Percentiles rank a stretch among this genome's conserved stretches.
Conservation (phyloP, 1,140 invertebrate genomes). For the Caenorhabditis brenneri region DNA sequence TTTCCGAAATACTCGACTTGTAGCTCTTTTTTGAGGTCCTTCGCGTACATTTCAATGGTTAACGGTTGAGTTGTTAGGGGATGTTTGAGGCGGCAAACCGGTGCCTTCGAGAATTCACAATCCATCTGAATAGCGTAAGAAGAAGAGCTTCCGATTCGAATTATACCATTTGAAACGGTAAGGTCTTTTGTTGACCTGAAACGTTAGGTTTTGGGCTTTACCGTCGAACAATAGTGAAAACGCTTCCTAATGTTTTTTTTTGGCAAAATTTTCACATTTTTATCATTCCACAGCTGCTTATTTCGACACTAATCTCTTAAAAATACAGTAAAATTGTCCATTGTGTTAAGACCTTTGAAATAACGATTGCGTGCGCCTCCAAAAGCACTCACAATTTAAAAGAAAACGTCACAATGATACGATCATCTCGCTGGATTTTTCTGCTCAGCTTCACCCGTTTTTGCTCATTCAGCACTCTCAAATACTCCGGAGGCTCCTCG, state of each 20-base stretch:
- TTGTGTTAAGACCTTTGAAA: too few species aligned
- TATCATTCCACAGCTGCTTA: not conserved
- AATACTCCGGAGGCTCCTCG: not conserved
- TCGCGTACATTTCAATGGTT: too few species aligned
- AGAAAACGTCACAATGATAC: not conserved
- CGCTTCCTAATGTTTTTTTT: too few species aligned
- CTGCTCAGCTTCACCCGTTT: not conserved
- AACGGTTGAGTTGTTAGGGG: too few species aligned
- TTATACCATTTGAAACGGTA: not conserved
- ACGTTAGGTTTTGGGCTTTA: not conserved
- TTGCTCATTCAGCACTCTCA: not conserved
- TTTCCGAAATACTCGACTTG: not conserved
- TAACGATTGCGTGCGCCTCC: too few species aligned
- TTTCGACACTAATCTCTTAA: not conserved
- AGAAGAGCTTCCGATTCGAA: not conserved
- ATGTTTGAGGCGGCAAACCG: not conserved
- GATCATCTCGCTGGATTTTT: not conserved
- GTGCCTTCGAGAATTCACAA: not conserved
- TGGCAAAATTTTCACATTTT: too few species aligned
- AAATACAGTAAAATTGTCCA: too few species aligned
- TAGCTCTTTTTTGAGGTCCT: not conserved
- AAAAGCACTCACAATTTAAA: not conserved
- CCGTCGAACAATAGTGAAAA: too few species aligned
- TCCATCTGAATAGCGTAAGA: not conserved
- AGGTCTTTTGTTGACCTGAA: not conserved